These are phyloP conservation scores for Lucifuga dentata DNA, from an alignment of 2,113 vertebrate species.

Conservation along the genomic window DNA sequence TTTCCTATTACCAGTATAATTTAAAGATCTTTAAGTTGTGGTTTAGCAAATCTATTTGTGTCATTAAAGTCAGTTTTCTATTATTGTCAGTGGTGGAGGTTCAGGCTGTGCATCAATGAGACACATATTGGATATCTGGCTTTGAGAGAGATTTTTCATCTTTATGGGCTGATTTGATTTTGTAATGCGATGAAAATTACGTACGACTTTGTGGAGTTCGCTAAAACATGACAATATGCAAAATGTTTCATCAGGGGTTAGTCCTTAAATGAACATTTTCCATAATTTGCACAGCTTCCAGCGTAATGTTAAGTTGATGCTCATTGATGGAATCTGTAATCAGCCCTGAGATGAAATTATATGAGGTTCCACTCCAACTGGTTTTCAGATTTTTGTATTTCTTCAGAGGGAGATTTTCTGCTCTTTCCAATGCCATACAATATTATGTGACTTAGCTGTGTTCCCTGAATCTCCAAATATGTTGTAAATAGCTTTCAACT, in stretches of 20 bases:
- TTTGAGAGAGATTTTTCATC: conserved; percentile 48
- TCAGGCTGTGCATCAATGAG: conserved; percentile 39
- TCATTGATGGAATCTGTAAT: conserved; percentile 43
- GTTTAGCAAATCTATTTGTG: conserved; percentile 56
- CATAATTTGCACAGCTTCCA: conserved; percentile 56
- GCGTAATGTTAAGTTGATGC: conserved; percentile 61
- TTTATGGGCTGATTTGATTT: conserved; percentile 53
- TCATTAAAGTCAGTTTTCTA: conserved; percentile 34
- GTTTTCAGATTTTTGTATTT: conserved; percentile 49
- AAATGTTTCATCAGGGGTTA: conserved; percentile 48
- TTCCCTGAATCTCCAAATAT: conserved; percentile 1
- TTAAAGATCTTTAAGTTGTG: conserved; percentile 50
- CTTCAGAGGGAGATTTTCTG: conserved; percentile 44
- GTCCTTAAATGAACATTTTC: conserved; percentile 40
- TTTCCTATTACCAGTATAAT: conserved; percentile 16
- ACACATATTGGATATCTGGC: conserved; percentile 32
- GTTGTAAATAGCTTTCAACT: too few relatives aligned
- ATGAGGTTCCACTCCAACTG: conserved; percentile 65
- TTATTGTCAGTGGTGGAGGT: conserved; percentile 50
- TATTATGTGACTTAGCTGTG: conserved; percentile 9
- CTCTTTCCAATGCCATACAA: conserved; percentile 13
- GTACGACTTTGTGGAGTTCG: conserved; percentile 49
- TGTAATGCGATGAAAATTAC: conserved; percentile 48
- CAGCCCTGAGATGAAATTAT: too few relatives aligned
- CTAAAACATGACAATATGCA: conserved; percentile 17